Base-by-base conservation (phyloP, 2,888 invertebrate species). In the Micropterix aruncella region DNA sequence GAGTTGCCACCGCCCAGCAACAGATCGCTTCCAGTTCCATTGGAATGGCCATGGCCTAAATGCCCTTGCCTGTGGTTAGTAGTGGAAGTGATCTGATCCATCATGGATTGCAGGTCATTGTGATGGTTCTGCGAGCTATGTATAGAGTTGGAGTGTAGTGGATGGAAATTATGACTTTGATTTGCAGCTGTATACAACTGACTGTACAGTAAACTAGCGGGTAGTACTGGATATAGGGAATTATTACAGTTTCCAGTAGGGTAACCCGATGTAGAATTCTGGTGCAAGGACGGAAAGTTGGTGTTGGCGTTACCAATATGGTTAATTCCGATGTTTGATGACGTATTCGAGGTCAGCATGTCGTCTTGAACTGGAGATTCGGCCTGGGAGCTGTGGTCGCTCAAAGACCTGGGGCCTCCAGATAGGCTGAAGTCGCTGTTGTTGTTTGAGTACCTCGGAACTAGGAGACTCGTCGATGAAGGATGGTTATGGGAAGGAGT, bases 361-460 rank as follows among this genome's bases (percentile, higher is more conserved):
- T 86, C 85, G 56, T 85, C 85, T 65, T 87, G 86, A 14, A 86
- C 85, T 2, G 86, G 86, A 36, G 85, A 85, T 57, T 87, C 86
- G 2, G 86, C 85, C 48, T 86, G 82, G 27, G 86, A 87, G 37
- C 86, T 87, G 57, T 83, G 81, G 60, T 87, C 88, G 53, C 86
- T 86, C 18, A 88, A 64, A 12, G 87, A 87, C 38, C 88, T 70
- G 0, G 88, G 86, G 2, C 81, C 79, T 16, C 74, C 71, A 45
- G 76, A 70, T 51, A 79, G 68, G 52, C 79, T 70, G 65, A 84
- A 80, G 58, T 86, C 77, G 2, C 73, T 60, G 52, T 77, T 66
- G 60, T 83, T 77, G 55, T 59, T 47, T 45, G 63, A 62, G 60
- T 83, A 83, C 3, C 83, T 73, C 3, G 82, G 81, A 43, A 82